Evolutionary conservation across 1,140 invertebrate species (phyloP).

Genomic region (Leguminivora glycinivorella): DNA sequence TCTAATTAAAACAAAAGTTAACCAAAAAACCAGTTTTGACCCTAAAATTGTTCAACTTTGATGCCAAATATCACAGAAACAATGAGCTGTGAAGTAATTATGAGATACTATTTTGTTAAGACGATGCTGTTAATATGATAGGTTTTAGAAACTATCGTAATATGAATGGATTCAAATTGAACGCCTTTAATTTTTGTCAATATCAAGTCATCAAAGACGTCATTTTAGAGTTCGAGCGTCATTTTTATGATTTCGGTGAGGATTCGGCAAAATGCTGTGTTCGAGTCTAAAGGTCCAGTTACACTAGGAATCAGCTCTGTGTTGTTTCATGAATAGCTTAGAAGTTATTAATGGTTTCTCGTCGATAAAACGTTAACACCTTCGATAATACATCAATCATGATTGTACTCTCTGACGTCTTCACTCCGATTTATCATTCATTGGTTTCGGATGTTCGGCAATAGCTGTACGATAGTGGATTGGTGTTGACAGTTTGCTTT

Average conservation of each 20-base stretch:
- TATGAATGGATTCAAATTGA: too few relatives aligned
- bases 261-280: not conserved
- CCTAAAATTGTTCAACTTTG: too few relatives aligned
- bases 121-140: too few relatives aligned
- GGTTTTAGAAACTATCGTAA: too few relatives aligned
- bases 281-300: not conserved
- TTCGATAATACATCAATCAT: slow-evolving; percentile 13
- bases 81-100: too few relatives aligned
- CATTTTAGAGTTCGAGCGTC: too few relatives aligned
- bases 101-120: too few relatives aligned
- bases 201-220: too few relatives aligned
- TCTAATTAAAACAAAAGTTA: too few relatives aligned
- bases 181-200: too few relatives aligned
- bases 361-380: slow-evolving; percentile 3
- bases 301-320: not conserved
- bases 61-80: too few relatives aligned
- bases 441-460: slow-evolving; percentile 15
- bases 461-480: not conserved
- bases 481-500: not conserved
- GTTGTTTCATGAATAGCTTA: not conserved
- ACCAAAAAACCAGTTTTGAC: too few relatives aligned
- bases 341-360: slow-evolving; percentile 24
- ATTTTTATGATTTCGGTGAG: not conserved
- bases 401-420: slow-evolving; percentile 16
- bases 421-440: slow-evolving; percentile 16